Evolutionary conservation across 2,888 invertebrate genomes (phyloP).

Genomic region (Nemotelus nigrinus): DNA sequence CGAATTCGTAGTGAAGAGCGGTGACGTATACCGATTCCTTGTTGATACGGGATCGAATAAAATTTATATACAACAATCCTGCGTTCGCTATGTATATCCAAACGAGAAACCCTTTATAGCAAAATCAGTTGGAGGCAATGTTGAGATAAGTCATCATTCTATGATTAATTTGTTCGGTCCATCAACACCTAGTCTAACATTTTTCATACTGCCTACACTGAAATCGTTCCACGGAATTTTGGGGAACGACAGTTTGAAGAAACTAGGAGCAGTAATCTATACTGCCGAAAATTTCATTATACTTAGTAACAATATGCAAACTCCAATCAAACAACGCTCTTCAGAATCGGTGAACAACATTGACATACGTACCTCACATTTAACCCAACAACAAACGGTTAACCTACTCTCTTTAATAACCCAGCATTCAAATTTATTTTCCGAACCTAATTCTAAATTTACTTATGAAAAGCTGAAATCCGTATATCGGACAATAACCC

Average conservation of each 20-base stretch:
- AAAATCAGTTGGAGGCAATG: conserved; percentile 17
- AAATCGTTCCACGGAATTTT: conserved; percentile 46
- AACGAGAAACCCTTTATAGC: conserved; percentile 14
- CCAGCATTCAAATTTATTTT: background rate
- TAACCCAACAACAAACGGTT: conserved; percentile 8
- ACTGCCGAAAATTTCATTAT: conserved; percentile 9
- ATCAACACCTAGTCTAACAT: conserved; percentile 41
- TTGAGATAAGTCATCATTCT: conserved; percentile 47
- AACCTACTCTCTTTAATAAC: background rate
- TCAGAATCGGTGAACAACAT: conserved; percentile 8
- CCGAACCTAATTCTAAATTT: background rate
- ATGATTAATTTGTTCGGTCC: conserved; percentile 46
- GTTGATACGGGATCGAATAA: conserved; percentile 28
- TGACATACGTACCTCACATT: conserved; percentile 1
- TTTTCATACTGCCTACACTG: conserved; percentile 46
- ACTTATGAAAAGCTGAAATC: conserved; percentile 2
- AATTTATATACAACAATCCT: conserved; percentile 16
- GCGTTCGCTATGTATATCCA: background rate
- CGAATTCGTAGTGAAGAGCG: conserved; percentile 24
- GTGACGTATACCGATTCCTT: background rate
- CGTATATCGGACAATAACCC: background rate
- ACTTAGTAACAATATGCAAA: background rate
- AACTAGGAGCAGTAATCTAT: conserved; percentile 17
- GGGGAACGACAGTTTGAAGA: conserved; percentile 20
- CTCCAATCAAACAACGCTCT: background rate